Percentiles rank a stretch among this genome's conserved stretches.
phyloP scores from a whole-genome alignment of 2,797 vertebrate species.

The Sphenopsis melanotis region DNA sequence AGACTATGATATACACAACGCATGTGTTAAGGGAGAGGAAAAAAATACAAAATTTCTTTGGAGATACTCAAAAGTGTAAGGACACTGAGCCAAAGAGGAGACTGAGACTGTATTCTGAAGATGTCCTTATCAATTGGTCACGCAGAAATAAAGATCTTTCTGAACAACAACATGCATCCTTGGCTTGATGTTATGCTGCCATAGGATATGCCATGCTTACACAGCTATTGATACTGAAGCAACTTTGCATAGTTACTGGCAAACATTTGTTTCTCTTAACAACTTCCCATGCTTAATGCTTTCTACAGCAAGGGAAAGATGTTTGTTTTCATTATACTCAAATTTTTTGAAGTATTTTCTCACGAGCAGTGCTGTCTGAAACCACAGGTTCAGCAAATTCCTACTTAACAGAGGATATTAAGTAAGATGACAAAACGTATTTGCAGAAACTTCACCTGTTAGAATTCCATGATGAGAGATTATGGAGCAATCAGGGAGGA shows the following conservation, averaged over 20 bases:
- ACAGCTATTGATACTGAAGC: neutral
- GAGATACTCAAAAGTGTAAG: neutral
- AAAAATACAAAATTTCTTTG: neutral
- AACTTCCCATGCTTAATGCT: neutral
- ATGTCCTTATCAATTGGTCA: neutral
- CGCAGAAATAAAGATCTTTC: neutral
- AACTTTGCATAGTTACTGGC: neutral
- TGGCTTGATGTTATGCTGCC: neutral
- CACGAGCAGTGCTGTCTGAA: neutral
- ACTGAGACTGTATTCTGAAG: neutral
- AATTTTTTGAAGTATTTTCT: neutral
- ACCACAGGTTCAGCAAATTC: neutral
- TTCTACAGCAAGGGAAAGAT: neutral
- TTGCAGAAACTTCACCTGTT: neutral
- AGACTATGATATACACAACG: neutral
- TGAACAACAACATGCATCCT: neutral
- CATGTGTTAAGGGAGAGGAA: neutral
- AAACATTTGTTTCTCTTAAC: neutral
- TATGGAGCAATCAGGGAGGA: neutral
- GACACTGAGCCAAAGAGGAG: neutral
- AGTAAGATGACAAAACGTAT: neutral
- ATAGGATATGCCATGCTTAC: accelerated
- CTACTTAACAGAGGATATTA: neutral
- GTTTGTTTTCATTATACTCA: neutral
- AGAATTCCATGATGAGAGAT: neutral